phyloP scores from a whole-genome alignment of 2,888 invertebrate genomes.

The Tortrix viridana region DNA sequence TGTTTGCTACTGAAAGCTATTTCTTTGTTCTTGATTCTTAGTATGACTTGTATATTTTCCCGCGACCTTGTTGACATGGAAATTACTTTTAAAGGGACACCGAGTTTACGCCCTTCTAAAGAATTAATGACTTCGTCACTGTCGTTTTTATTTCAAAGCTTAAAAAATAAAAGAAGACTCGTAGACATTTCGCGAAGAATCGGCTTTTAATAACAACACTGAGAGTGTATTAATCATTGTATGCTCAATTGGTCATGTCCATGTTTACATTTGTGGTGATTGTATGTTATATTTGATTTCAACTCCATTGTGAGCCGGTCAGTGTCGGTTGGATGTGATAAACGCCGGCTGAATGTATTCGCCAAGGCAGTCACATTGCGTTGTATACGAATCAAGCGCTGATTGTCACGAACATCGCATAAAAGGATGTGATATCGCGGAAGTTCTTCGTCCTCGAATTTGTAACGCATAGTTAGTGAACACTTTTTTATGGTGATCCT shows the following conservation, averaged over 20 bases:
- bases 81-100: too few species aligned
- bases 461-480: conserved; percentile 1
- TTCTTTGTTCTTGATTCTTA: too few species aligned
- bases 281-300: conserved; percentile 10
- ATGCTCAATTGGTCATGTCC: neutral
- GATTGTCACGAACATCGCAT: conserved; percentile 43
- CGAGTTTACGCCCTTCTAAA: too few species aligned
- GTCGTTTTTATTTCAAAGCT: too few species aligned
- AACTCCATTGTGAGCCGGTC: conserved; percentile 19
- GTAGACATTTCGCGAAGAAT: too few species aligned
- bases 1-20: neutral
- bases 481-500: neutral
- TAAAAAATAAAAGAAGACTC: too few species aligned
- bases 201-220: too few species aligned
- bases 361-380: conserved; percentile 49
- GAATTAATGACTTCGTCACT: too few species aligned
- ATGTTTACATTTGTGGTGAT: conserved; percentile 10
- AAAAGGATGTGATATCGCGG: conserved; percentile 41
- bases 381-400: conserved; percentile 46
- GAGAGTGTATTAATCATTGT: too few species aligned
- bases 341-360: conserved; percentile 14
- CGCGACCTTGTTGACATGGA: too few species aligned
- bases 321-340: conserved; percentile 14
- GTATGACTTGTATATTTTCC: too few species aligned
- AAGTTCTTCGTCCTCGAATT: conserved; percentile 32